Evolutionary conservation across 2,888 invertebrate species (phyloP), one percentile per base, ranked within the genome.

Genomic region (Zhuqinia jingwanae): DNA sequence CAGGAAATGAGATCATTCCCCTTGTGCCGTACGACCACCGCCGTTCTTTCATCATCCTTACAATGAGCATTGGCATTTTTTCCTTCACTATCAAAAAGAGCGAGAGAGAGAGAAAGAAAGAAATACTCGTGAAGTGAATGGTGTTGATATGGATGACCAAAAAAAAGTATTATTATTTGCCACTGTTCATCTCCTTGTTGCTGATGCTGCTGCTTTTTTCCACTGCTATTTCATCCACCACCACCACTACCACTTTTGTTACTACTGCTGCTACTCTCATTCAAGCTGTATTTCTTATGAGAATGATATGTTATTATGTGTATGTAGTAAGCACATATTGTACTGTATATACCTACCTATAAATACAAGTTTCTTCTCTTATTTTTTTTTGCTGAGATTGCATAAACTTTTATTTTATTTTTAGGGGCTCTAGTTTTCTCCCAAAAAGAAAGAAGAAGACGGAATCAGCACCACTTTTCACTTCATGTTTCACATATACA

Each of bases 111-210:
- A n/a, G n/a, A n/a, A n/a, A n/a, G n/a, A n/a, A n/a, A n/a, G 36
- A 3, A 8, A 8, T 3, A 36, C 36, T 36, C 5, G 85, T 63
- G 85, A n/a, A n/a, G 73, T 58, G 47, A 47, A n/a, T 47, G 47
- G 17, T 73, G 79, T 78, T 25, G 70, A 77, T 76, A 76, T 58
- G 27, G 70, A 84, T 85, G 85, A 78, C 85, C 79, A 73, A 50
- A 79, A 73, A 36, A 60, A 25, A 8, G 36, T 36, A 36, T 3
- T 36, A 36, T 36, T 36, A 6, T 75, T 82, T 73, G 73, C 73
- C 17, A 53, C 60, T 22, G 25, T 60, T 60, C 25, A 13, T 60
- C 20, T 13, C 11, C 25, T 13, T 17, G 3, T 13, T 60, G 60
- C 20, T 25, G 60, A 20, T n/a, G 10, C 58, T 58, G 11, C 15